Percentiles rank a stretch among this genome's conserved stretches.
These are phyloP conservation scores for Panopea generosa DNA, from an alignment of 2,888 invertebrate species.

Conservation along the genomic window DNA sequence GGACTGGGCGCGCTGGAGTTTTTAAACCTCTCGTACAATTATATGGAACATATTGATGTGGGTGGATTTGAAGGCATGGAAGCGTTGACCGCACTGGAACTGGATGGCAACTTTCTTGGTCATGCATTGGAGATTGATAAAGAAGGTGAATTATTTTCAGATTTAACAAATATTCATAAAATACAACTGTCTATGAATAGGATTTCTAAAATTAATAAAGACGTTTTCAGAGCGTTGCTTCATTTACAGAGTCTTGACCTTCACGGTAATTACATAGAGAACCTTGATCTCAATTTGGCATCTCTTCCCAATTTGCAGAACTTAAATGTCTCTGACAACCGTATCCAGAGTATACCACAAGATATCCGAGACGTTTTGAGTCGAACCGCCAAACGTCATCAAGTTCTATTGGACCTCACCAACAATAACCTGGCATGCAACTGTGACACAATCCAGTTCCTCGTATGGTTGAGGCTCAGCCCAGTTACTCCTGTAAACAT, in stretches of 20 bases:
- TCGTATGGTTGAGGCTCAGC: slow-evolving; percentile 37
- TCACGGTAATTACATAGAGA: slow-evolving; percentile 35
- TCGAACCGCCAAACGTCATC: slow-evolving; percentile 7
- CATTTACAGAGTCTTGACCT: slow-evolving; percentile 28
- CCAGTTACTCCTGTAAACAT: slow-evolving; percentile 22
- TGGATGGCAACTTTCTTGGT: slow-evolving; percentile 48
- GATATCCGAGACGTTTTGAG: slow-evolving; percentile 11
- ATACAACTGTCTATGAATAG: slow-evolving; percentile 39
- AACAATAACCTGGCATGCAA: slow-evolving; percentile 42
- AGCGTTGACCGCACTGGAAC: slow-evolving; percentile 26
- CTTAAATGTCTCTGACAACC: slow-evolving; percentile 43
- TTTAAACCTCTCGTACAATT: slow-evolving; percentile 50
- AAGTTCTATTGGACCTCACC: slow-evolving; percentile 21
- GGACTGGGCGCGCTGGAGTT: slow-evolving; percentile 20
- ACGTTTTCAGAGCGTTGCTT: slow-evolving; percentile 15
- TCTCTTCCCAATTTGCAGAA: slow-evolving; percentile 11
- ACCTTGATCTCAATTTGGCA: slow-evolving; percentile 21
- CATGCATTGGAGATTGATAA: slow-evolving; percentile 11
- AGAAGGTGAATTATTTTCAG: slow-evolving; percentile 16
- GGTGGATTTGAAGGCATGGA: slow-evolving; percentile 31
- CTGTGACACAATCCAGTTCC: slow-evolving; percentile 46
- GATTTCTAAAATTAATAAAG: slow-evolving; percentile 21
- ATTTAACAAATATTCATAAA: slow-evolving; percentile 9
- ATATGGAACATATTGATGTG: slow-evolving; percentile 34
- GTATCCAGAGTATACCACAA: slow-evolving; percentile 21